Evolutionary conservation across 1,140 invertebrate species (phyloP).

Genomic region (Ceratitis capitata): DNA sequence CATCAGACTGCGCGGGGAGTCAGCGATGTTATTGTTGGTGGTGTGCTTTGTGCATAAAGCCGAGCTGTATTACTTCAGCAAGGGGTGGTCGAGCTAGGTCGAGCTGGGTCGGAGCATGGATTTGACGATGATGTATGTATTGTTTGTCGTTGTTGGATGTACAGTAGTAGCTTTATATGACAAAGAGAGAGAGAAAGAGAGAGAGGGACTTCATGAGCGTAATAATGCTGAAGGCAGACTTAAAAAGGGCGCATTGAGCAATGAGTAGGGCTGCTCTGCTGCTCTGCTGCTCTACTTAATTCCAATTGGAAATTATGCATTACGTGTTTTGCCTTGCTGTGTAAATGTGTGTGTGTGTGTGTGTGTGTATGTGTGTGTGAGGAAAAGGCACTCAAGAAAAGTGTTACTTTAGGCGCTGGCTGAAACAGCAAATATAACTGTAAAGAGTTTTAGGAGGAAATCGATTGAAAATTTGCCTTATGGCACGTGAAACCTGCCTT

Average conservation of each 20-base stretch:
- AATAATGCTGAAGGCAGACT: constrained; percentile 28
- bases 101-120: background rate
- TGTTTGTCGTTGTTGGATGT: background rate
- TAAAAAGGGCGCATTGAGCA: background rate
- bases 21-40: background rate
- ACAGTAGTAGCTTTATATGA: background rate
- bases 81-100: too few species aligned
- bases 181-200: constrained; percentile 27
- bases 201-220: background rate
- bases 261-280: background rate
- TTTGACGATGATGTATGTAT: background rate
- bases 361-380: background rate
- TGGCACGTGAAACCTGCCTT: background rate
- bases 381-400: too few species aligned
- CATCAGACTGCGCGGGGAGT: background rate
- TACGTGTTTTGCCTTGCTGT: background rate
- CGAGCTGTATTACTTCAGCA: constrained; percentile 4
- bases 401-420: background rate
- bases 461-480: background rate
- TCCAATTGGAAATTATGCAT: too few species aligned
- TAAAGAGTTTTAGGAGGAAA: background rate
- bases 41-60: constrained; percentile 14
- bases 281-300: too few species aligned
- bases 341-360: background rate
- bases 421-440: background rate